These are phyloP conservation scores for Gnathonemus longibarbis DNA, from an alignment of 2,113 vertebrate species.

Conservation along the genomic window DNA sequence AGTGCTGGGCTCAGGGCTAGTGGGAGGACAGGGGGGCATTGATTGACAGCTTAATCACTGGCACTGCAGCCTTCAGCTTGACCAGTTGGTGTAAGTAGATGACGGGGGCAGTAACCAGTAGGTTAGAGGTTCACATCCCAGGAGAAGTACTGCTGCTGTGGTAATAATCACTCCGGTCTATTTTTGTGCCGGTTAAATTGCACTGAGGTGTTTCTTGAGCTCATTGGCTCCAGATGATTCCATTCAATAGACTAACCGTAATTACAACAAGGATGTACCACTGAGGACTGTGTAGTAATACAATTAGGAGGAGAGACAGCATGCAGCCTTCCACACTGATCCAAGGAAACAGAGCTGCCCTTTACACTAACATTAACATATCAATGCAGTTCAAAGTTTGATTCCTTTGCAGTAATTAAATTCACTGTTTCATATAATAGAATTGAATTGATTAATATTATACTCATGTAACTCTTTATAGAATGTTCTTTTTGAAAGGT, in stretches of 20 bases:
- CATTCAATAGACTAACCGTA: neutral
- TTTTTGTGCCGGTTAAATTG: neutral
- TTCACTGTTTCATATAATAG: neutral
- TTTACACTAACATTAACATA: neutral
- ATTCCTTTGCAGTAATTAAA: neutral
- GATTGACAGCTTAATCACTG: neutral
- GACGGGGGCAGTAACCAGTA: neutral
- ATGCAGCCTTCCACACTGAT: neutral
- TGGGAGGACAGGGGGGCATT: neutral
- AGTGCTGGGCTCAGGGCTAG: neutral
- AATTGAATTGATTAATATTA: neutral
- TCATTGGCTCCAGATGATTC: neutral
- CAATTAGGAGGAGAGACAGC: neutral
- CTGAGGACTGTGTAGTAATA: neutral
- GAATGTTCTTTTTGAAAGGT: neutral
- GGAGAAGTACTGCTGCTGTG: neutral
- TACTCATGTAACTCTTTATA: neutral
- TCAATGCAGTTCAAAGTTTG: neutral
- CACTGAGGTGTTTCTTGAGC: neutral
- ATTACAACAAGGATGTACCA: neutral
- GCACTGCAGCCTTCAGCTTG: neutral
- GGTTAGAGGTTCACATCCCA: conserved; percentile 8
- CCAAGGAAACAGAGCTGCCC: neutral
- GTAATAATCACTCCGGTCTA: neutral
- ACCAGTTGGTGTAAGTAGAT: neutral